Base-by-base conservation (phyloP, 2,797 vertebrate species). In the Urophycis tenuis region DNA sequence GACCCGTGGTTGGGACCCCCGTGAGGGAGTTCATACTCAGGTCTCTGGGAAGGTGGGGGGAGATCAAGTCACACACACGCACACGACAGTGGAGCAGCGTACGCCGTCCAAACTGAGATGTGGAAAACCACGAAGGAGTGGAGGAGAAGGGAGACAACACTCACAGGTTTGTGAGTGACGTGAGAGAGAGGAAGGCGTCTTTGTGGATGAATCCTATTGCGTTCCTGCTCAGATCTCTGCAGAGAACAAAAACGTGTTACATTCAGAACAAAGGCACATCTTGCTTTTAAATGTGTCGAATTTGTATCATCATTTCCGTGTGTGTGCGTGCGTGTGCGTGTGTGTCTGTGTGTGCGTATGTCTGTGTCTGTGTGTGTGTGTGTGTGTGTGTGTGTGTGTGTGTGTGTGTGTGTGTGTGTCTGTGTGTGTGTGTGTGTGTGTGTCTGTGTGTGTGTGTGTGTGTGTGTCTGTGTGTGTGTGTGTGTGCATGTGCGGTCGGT, bases 211-310 rank as follows among this genome's bases (percentile, higher is more conserved):
- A 91, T 82, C 81, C 88, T 88, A 99, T 96, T 81, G 81, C 86
- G 86, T 99, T 99, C 88, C 96, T 95, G 81, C 97, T 99, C 86
- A 99, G 93, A 91, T 99, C 97, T 67, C 97, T 99, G 92, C 79
- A 92, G 83, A 72, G 77, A 79, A 81, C 39, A 76, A 82, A 15
- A 85, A 83, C 0, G 14, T 15, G 67, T 35, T 36, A 15, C 82
- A 70, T 45, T 41, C 31, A 12, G 77, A 80, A 75, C 7, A 35
- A 32, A n/a, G 30, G 45, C 31, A 34, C 8, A 33, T 29, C 0
- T 77, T 73, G 17, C 31, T 39, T 67, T 60, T 36, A 33, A 74
- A 9, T 30, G 2, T 8, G 12, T 36, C 22, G 5, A 25, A 25
- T 12, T n/a, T 53, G 22, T 53, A 19, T n/a, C 1, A 53, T 53